phyloP scores from a whole-genome alignment of 1,140 invertebrate species.

The Hypothenemus hampei region DNA sequence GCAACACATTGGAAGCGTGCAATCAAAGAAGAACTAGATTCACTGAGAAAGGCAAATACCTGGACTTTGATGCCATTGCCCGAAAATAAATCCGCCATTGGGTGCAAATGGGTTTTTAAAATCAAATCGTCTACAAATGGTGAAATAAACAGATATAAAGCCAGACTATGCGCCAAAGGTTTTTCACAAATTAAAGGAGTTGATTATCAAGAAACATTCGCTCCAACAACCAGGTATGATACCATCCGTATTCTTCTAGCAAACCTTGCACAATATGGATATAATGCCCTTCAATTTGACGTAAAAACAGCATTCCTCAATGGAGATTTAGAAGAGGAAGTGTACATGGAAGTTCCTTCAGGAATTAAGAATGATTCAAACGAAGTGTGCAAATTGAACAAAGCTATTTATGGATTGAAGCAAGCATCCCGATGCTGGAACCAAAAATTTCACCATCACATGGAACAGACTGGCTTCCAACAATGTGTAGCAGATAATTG shows the following conservation, averaged over 20 bases:
- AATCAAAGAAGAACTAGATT: slow-evolving; percentile 38
- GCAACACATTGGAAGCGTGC: slow-evolving; percentile 28
- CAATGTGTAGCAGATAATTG: slow-evolving; percentile 33
- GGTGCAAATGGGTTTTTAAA: slow-evolving; percentile 44
- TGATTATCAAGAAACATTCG: slow-evolving; percentile 45
- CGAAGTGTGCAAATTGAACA: slow-evolving; percentile 33
- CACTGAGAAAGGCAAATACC: slow-evolving; percentile 34
- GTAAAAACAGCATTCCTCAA: slow-evolving; percentile 45
- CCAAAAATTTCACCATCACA: slow-evolving; percentile 20
- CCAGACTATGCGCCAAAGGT: slow-evolving; percentile 46
- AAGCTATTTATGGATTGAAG: slow-evolving; percentile 47
- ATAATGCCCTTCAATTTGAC: slow-evolving; percentile 37
- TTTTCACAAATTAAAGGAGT: slow-evolving; percentile 42
- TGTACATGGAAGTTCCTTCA: slow-evolving; percentile 38
- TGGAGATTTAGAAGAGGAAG: slow-evolving; percentile 45
- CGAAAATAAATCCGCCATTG: slow-evolving; percentile 28
- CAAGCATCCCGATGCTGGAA: slow-evolving; percentile 47
- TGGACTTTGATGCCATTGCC: slow-evolving; percentile 37
- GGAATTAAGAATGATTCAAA: slow-evolving; percentile 34
- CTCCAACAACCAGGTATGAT: slow-evolving; percentile 39
- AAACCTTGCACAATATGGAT: slow-evolving; percentile 18
- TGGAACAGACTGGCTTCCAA: slow-evolving; percentile 23
- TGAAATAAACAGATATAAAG: slow-evolving; percentile 41
- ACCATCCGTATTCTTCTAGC: slow-evolving; percentile 31
- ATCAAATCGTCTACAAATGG: slow-evolving; percentile 38